Evolutionary conservation across 2,113 vertebrate species (phyloP).

Genomic region (Craseonycteris thonglongyai): DNA sequence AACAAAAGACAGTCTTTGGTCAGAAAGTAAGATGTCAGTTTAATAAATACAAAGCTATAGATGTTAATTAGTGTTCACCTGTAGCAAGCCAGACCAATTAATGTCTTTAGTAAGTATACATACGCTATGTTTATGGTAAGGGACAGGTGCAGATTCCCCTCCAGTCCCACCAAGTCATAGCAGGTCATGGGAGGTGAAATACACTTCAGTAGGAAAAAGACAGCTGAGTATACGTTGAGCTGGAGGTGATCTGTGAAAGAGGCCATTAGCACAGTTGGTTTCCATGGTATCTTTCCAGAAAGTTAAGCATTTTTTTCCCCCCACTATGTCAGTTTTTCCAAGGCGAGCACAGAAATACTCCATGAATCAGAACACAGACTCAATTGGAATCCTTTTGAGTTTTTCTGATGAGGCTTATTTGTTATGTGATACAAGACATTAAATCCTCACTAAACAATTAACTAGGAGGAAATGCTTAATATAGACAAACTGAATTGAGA

Average conservation of each 20-base stretch:
- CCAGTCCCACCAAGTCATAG: background rate
- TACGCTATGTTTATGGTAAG: background rate
- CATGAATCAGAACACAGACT: constrained; percentile 37
- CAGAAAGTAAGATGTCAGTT: background rate
- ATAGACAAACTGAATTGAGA: background rate
- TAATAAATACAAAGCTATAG: background rate
- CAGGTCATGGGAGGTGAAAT: background rate
- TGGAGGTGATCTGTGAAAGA: background rate
- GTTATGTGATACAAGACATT: background rate
- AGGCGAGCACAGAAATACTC: constrained; percentile 16
- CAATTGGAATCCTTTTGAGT: background rate
- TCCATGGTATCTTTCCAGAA: constrained; percentile 49
- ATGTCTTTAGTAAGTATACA: background rate
- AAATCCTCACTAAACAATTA: background rate
- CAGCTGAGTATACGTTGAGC: background rate
- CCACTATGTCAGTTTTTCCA: constrained; percentile 53
- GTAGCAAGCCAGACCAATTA: background rate
- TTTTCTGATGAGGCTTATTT: constrained; percentile 37
- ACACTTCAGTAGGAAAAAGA: background rate
- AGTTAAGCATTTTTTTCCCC: constrained; percentile 51
- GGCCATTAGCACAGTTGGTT: constrained; percentile 25
- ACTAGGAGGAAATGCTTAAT: background rate
- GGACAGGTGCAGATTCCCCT: background rate
- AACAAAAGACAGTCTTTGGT: background rate
- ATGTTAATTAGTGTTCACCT: background rate